These are phyloP conservation scores for Nerophis lumbriciformis DNA, from an alignment of 2,113 vertebrate species.

Conservation along the genomic window DNA sequence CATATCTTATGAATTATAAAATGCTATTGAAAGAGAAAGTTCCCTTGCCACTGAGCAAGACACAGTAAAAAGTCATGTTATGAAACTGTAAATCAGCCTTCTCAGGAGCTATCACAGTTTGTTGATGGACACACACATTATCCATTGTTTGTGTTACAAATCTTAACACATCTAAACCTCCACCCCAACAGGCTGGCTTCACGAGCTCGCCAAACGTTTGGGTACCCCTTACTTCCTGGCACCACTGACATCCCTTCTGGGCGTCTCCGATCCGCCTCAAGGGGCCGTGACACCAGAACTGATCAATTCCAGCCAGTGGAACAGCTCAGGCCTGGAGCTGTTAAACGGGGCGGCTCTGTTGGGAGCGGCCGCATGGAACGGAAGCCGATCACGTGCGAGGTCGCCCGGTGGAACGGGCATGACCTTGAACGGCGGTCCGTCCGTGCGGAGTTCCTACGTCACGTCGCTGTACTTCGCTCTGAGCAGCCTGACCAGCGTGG, in stretches of 20 bases:
- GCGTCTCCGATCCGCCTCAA: conserved; percentile 51
- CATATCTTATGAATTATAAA: too few species aligned
- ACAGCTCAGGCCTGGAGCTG: conserved; percentile 46
- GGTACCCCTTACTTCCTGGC: conserved; percentile 72
- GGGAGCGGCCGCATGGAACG: conserved; percentile 57
- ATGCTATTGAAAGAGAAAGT: too few species aligned
- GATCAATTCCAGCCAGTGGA: conserved; percentile 64
- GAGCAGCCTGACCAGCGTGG: conserved; percentile 79
- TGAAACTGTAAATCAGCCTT: too few species aligned
- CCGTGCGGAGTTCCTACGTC: conserved; percentile 77
- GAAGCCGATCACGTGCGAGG: conserved; percentile 32
- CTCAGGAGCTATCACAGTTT: not conserved
- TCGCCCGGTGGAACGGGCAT: conserved; percentile 31
- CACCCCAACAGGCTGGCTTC: conserved; percentile 72
- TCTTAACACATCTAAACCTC: not conserved
- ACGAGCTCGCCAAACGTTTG: conserved; percentile 76
- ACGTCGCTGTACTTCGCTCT: conserved; percentile 81
- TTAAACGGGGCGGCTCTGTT: conserved; percentile 25
- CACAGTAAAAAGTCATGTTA: too few species aligned
- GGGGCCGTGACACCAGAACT: conserved; percentile 37
- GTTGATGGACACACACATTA: conserved; percentile 13
- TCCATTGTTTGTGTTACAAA: conserved; percentile 5
- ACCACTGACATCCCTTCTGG: conserved; percentile 62
- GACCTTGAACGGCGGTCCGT: conserved; percentile 69
- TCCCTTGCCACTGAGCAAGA: too few species aligned